phyloP scores from a whole-genome alignment of 2,888 invertebrate species.

The Calliopum simillimum region DNA sequence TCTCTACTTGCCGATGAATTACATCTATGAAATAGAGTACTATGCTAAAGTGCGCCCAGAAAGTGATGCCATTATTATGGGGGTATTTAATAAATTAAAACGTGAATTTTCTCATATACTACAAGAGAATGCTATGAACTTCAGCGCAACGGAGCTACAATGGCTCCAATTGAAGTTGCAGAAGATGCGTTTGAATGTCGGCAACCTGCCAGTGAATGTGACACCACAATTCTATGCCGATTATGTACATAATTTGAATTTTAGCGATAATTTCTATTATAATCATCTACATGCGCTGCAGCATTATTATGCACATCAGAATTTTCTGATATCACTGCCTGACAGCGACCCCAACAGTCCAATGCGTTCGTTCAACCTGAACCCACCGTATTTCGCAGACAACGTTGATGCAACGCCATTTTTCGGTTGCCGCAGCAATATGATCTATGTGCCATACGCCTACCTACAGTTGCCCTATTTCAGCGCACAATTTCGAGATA shows the following conservation, averaged over 20 bases:
- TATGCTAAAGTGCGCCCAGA: conserved; percentile 45
- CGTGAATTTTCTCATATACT: conserved; percentile 48
- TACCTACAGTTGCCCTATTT: conserved; percentile 58
- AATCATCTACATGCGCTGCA: conserved; percentile 56
- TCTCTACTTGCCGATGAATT: conserved; percentile 56
- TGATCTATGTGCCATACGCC: conserved; percentile 56
- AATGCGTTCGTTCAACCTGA: conserved; percentile 55
- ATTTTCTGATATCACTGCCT: conserved; percentile 9
- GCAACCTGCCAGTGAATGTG: conserved; percentile 55
- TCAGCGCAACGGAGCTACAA: conserved; percentile 45
- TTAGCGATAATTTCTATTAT: conserved; percentile 52
- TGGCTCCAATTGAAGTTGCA: conserved; percentile 50
- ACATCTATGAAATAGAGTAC: conserved; percentile 53
- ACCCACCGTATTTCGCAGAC: conserved; percentile 53
- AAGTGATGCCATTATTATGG: conserved; percentile 52
- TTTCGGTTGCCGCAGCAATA: conserved; percentile 53
- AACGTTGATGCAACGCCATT: conserved; percentile 58
- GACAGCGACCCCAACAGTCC: conserved; percentile 15
- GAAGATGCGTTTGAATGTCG: conserved; percentile 53
- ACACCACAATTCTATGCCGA: conserved; percentile 49
- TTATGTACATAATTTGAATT: conserved; percentile 43
- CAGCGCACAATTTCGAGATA: conserved; percentile 56
- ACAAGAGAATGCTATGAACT: conserved; percentile 48
- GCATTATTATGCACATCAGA: conserved; percentile 46
- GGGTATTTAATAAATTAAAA: conserved; percentile 53